These are phyloP conservation scores for Pegea sp. DNA, from an alignment of 23 tunicate genomes.

Conservation along the genomic window DNA sequence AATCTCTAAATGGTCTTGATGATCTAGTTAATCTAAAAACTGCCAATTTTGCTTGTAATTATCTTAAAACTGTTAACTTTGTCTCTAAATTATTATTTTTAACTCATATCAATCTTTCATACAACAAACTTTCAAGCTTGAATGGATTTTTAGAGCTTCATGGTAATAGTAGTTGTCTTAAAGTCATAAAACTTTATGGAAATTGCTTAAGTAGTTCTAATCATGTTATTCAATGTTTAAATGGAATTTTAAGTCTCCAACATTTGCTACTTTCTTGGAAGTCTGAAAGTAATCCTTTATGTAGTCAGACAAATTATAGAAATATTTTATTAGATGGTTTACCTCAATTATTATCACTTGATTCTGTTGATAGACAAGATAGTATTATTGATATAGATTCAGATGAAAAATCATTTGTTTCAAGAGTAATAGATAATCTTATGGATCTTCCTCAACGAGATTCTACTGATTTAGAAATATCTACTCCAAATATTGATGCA, in stretches of 20 bases:
- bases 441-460: not conserved
- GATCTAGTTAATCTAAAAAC: not conserved
- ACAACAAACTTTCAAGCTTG: not conserved
- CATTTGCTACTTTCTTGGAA: conserved; percentile 15
- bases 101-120: not conserved
- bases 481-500: conserved; percentile 32
- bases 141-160: not conserved
- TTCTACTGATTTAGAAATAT: not conserved
- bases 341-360: conserved; percentile 29
- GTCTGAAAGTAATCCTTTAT: conserved; percentile 12
- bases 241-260: conserved; percentile 14
- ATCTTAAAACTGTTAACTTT: not conserved
- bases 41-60: not conserved
- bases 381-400: conserved; percentile 1
- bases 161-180: not conserved
- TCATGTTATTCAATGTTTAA: conserved; percentile 8
- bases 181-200: conserved; percentile 24
- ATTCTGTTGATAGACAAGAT: conserved; percentile 7
- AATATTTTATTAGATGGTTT: conserved; percentile 3
- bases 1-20: not conserved
- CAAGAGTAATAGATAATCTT: not conserved
- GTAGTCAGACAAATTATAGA: conserved; percentile 9
- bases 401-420: not conserved
- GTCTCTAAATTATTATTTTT: not conserved
- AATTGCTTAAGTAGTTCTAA: conserved; percentile 5